phyloP scores from a whole-genome alignment of 2,888 invertebrate species.

The Zootermopsis nevadensis region DNA sequence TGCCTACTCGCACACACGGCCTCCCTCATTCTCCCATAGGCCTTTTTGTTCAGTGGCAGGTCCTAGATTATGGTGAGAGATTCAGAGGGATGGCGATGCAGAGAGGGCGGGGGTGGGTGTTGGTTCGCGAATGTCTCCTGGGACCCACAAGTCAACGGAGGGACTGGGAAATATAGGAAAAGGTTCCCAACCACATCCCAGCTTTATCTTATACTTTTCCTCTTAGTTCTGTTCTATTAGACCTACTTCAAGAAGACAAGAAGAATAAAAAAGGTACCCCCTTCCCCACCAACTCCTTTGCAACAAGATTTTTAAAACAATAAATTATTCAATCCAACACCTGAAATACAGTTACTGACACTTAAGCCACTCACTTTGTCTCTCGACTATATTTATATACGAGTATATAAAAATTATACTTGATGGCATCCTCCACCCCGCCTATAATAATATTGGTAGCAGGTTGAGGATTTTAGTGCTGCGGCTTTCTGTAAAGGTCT shows the following conservation, averaged over 20 bases:
- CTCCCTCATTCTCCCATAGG: not conserved
- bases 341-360: no score
- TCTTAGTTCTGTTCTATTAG: slow-evolving; percentile 1
- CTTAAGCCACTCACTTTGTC: no score
- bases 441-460: no score
- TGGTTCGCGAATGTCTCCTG: not conserved
- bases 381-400: no score
- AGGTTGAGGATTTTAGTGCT: no score
- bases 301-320: no score
- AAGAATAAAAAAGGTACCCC: not conserved
- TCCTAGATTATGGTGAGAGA: not conserved
- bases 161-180: not conserved
- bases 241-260: not conserved
- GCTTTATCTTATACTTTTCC: not conserved
- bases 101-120: not conserved
- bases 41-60: slow-evolving; percentile 19
- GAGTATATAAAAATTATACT: no score
- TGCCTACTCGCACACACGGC: not conserved
- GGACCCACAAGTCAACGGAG: slow-evolving; percentile 1
- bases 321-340: not conserved
- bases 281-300: no score
- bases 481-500: no score
- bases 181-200: not conserved
- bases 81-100: not conserved
- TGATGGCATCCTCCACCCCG: no score